Evolutionary conservation across 2,797 vertebrate species (phyloP).

Genomic region (Myotis vivesi): DNA sequence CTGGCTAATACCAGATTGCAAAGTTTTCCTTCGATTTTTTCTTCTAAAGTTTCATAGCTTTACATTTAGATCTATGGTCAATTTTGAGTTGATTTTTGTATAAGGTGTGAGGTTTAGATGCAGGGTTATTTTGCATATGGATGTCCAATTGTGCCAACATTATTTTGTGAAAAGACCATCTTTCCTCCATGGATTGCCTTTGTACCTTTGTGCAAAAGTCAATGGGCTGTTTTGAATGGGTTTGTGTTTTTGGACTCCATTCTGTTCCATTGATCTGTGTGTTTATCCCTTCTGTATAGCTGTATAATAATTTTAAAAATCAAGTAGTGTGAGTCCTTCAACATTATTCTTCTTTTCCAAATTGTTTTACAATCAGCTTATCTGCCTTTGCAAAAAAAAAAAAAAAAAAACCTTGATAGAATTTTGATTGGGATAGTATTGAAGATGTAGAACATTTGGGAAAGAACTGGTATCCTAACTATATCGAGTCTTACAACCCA

Average conservation of each 20-base stretch:
- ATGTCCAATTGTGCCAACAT: background rate
- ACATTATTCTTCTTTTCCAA: background rate
- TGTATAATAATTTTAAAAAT: background rate
- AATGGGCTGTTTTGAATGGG: background rate
- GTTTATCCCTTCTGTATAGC: background rate
- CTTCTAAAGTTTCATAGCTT: background rate
- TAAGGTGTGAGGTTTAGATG: background rate
- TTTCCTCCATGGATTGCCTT: background rate
- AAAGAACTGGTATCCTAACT: background rate
- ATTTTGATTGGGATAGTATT: background rate
- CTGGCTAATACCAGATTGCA: background rate
- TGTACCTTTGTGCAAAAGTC: background rate
- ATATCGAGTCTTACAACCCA: background rate
- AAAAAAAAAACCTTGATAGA: background rate
- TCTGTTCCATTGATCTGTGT: background rate
- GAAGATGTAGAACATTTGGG: background rate
- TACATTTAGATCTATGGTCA: background rate
- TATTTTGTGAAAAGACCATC: background rate
- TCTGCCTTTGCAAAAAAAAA: background rate
- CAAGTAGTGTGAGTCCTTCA: background rate
- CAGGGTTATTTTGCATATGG: background rate
- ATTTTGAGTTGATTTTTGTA: background rate
- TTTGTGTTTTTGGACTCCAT: background rate
- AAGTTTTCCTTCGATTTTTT: background rate
- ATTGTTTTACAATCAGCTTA: constrained; percentile 7